phyloP scores from a whole-genome alignment of 1,140 invertebrate genomes.

The Lethocerus indicus region DNA sequence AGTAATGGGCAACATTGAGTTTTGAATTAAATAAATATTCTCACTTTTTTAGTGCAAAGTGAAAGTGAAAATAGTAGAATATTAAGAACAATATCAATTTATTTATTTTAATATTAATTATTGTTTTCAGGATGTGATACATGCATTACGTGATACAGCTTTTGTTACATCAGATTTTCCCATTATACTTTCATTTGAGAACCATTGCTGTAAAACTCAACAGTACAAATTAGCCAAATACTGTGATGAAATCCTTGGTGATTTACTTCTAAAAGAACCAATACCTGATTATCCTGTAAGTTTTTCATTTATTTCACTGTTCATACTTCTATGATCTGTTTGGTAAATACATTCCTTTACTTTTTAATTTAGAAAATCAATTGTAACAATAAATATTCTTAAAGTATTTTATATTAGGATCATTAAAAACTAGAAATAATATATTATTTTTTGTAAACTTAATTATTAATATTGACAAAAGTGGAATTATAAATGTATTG shows the following conservation, averaged over 20 bases:
- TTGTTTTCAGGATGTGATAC: constrained; percentile 66
- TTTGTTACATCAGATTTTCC: constrained; percentile 97
- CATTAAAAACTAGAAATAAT: too few species aligned
- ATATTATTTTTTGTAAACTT: too few species aligned
- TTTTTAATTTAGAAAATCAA: too few species aligned
- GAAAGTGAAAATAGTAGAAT: not conserved
- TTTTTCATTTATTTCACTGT: constrained; percentile 9
- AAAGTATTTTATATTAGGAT: too few species aligned
- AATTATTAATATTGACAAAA: too few species aligned
- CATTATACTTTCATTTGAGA: constrained; percentile 96
- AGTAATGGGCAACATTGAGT: constrained; percentile 5
- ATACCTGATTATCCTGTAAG: constrained; percentile 75
- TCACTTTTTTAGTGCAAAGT: not conserved
- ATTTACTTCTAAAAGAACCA: constrained; percentile 79
- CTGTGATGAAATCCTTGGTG: constrained; percentile 93
- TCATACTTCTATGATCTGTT: too few species aligned
- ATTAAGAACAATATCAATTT: not conserved
- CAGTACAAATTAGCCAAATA: constrained; percentile 98
- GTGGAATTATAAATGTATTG: too few species aligned
- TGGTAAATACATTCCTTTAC: not conserved
- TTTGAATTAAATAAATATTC: not conserved
- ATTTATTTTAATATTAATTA: not conserved
- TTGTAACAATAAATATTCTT: too few species aligned
- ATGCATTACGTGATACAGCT: constrained; percentile 92
- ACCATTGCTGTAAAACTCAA: constrained; percentile 94